Evolutionary conservation across 2,888 invertebrate genomes (phyloP), one percentile per base, ranked within the genome.

Genomic region (Stenchaetothrips biformis): DNA sequence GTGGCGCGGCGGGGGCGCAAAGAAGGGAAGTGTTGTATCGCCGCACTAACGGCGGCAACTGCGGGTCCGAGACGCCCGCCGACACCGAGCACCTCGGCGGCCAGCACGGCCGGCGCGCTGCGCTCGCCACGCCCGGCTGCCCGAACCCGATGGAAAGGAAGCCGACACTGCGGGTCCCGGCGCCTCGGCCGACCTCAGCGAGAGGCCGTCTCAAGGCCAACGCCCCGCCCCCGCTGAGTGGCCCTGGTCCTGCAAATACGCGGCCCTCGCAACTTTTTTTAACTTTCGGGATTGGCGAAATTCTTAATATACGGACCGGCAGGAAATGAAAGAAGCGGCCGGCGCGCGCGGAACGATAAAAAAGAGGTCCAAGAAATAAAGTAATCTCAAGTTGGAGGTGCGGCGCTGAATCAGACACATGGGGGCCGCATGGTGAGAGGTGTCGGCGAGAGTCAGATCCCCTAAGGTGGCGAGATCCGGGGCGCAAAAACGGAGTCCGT

Each of bases 261-360:
- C 37, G 37, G 37, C 37, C 37, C 37, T 25, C 67, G 67, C 67
- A 74, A 74, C 67, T 74, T 74, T 74, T 74, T 74, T 74, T 25
- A 74, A 74, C 67, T 74, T 74, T 74, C 67, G 67, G 67, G 25
- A 74, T 74, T 74, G 67, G 67, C 21, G 67, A 74, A 25, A 74
- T 74, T 74, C 67, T 74, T 74, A 74, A 74, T 74, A 74, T 74
- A 74, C 9, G 67, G 67, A 11, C n/a, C n/a, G 4, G 37, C 37
- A 37, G 37, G 37, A 37, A 37, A 37, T 37, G 37, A 37, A 37
- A 18, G 25, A 25, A 74, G 25, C 25, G 67, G 25, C 67, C 25
- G 67, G 67, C 25, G 21, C 7, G 67, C 11, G 53, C 2, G 13
- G 53, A 21, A 21, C 9, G 67, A 21, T 21, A 67, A 74, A 74